Percentiles rank a stretch among this genome's conserved stretches.
Evolutionary conservation across 2,797 vertebrate species (phyloP).

Genomic region (Eospalax fontanierii): DNA sequence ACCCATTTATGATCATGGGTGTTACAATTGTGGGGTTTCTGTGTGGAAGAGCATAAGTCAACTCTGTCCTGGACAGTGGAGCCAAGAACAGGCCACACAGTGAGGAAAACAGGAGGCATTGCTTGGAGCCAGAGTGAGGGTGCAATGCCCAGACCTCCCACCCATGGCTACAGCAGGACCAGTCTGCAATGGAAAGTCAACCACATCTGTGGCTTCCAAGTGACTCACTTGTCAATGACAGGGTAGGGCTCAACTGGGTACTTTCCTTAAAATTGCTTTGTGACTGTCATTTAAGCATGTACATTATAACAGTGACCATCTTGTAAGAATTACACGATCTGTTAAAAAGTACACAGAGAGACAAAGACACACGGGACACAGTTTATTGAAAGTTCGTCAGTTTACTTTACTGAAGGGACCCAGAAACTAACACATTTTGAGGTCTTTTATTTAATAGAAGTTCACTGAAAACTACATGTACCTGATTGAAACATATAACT

Average conservation of each 20-base stretch:
- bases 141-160: too few species aligned
- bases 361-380: background rate
- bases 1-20: background rate
- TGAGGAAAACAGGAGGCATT: background rate
- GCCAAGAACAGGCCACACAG: too few species aligned
- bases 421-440: background rate
- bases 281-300: background rate
- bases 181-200: background rate
- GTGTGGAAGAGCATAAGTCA: background rate
- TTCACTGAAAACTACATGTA: background rate
- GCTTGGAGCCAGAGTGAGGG: background rate
- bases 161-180: rapidly evolving
- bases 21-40: background rate
- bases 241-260: background rate
- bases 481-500: background rate
- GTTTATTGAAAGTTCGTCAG: background rate
- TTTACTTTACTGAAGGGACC: background rate
- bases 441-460: background rate
- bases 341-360: background rate
- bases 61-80: background rate
- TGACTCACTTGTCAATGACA: too few species aligned
- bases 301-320: background rate
- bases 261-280: background rate
- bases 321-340: background rate
- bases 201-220: background rate